Percentiles rank a stretch among this genome's conserved stretches.
phyloP scores from a whole-genome alignment of 2,888 invertebrate species.

The Syritta pipiens region DNA sequence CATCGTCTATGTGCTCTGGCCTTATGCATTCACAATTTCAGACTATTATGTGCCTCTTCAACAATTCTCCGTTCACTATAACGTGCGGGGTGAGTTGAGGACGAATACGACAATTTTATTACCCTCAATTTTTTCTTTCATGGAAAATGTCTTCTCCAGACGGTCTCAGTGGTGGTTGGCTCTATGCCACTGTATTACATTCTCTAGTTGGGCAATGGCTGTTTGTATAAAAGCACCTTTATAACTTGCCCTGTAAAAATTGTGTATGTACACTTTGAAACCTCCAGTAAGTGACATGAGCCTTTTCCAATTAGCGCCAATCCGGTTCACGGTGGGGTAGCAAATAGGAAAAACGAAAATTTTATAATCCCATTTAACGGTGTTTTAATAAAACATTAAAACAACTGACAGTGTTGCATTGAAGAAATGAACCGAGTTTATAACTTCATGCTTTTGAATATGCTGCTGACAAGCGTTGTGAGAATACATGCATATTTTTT shows the following conservation, averaged over 20 bases:
- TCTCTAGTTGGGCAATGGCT: background rate
- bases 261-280: slow-evolving; percentile 27
- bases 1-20: slow-evolving; percentile 5
- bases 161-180: background rate
- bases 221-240: slow-evolving; percentile 15
- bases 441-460: too few species aligned
- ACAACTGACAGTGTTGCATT: slow-evolving; percentile 1
- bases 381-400: slow-evolving; percentile 22
- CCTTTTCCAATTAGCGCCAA: slow-evolving; percentile 43
- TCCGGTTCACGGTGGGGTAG: background rate
- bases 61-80: slow-evolving; percentile 36
- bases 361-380: slow-evolving; percentile 21
- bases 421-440: too few species aligned
- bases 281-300: slow-evolving; percentile 46
- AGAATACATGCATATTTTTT: too few species aligned
- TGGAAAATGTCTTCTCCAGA: slow-evolving; percentile 48
- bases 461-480: too few species aligned
- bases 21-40: slow-evolving; percentile 59
- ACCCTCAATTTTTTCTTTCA: slow-evolving; percentile 44
- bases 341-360: slow-evolving; percentile 19
- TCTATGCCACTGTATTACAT: background rate
- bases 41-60: slow-evolving; percentile 58
- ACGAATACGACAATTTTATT: slow-evolving; percentile 56
- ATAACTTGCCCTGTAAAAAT: slow-evolving; percentile 6
- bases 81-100: too few species aligned